Evolutionary conservation across 1,140 invertebrate species (phyloP).

Genomic region (Laupala kohalensis): DNA sequence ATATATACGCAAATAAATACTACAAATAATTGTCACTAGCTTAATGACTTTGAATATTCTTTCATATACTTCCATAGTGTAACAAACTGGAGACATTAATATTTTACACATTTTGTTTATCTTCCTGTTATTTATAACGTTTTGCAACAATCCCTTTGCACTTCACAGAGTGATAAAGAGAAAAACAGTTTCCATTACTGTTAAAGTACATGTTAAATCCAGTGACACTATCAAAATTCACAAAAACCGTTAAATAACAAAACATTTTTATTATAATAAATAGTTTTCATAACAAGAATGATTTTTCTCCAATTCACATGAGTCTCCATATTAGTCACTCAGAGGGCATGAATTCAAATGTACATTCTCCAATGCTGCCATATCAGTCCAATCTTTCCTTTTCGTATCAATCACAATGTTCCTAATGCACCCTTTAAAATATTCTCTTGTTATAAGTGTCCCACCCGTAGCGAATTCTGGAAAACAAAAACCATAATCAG

Average conservation of each 20-base stretch:
- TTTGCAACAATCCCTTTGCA: too few species aligned
- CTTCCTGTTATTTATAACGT: too few species aligned
- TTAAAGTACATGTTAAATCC: too few species aligned
- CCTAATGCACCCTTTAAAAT: slow-evolving; percentile 83
- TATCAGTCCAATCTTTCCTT: slow-evolving; percentile 67
- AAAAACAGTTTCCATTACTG: too few species aligned
- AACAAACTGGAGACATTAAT: too few species aligned
- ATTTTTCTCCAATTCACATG: neutral
- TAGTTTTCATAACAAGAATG: neutral
- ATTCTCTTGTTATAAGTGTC: slow-evolving; percentile 52
- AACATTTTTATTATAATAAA: neutral
- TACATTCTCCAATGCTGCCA: slow-evolving; percentile 68
- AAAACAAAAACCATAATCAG: slow-evolving; percentile 18
- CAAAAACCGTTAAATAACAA: neutral
- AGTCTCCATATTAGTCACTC: slow-evolving; percentile 5
- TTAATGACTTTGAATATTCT: too few species aligned
- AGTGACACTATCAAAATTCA: too few species aligned
- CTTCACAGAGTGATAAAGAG: too few species aligned
- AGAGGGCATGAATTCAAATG: slow-evolving; percentile 72
- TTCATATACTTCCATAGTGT: too few species aligned
- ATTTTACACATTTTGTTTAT: too few species aligned
- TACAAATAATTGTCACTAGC: too few species aligned
- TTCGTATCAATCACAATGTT: slow-evolving; percentile 58
- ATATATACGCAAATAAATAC: too few species aligned
- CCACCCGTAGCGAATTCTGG: slow-evolving; percentile 49